Base-by-base conservation (phyloP, 2,797 vertebrate species). In the Sandelia bainsii region DNA sequence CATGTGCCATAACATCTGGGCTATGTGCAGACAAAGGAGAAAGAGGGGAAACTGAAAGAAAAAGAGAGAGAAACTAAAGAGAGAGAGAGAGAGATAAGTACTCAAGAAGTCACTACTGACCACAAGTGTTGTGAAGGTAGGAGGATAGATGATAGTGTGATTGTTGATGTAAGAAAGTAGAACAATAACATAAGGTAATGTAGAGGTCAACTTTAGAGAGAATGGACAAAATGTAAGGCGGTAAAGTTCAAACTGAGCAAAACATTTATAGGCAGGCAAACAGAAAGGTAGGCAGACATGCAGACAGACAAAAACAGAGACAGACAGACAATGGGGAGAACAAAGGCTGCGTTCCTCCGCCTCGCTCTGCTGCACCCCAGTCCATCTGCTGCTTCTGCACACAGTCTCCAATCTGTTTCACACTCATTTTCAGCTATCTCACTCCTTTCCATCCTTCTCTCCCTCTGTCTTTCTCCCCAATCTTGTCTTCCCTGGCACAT, bases 301-400 rank as follows among this genome's bases (percentile, higher is more conserved):
- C 49, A 72, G 50, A 51, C 23, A 32, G 19, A n/a, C 4, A 2
- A 8, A 32, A 10, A n/a, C 9, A 1, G 14, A 44, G 17, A 13
- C 14, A 60, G 53, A n/a, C 57, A 69, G 46, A 72, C 77, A 84
- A 78, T 58, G 69, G 78, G 63, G 82, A 88, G 87, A 92, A 92
- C 90, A 92, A 90, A 92, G 89, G 82, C 87, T 81, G 83, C 52
- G 86, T 89, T 91, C 85, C 87, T 91, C 74, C 44, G 69, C 87
- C 83, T 90, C 80, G 80, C 91, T 89, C 76, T 68, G 65, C 85
- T 91, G 85, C 89, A 85, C 84, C 82, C 67, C 74, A 34, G 72
- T 89, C 91, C 90, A 93, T 93, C 91, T 93, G 91, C 89, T 86
- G 84, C 85, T 84, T 69, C 87, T 82, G 85, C 82, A 81, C 81